These are phyloP conservation scores for Hippocampus guttulatus DNA, from an alignment of 2,113 vertebrate species.

Conservation along the genomic window DNA sequence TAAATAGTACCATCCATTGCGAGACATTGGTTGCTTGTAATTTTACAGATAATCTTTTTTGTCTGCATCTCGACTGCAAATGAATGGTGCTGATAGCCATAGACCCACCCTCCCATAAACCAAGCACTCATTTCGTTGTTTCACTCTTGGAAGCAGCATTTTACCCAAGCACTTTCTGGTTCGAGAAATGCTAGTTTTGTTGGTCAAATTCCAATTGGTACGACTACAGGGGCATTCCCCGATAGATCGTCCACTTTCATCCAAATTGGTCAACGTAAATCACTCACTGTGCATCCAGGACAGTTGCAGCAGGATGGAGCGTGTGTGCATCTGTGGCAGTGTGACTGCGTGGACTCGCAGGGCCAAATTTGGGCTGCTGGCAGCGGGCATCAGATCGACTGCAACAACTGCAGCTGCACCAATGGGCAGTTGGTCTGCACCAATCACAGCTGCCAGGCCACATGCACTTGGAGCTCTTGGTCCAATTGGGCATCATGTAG, in stretches of 20 bases:
- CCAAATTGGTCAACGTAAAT: not conserved
- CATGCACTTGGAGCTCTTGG: constrained; percentile 83
- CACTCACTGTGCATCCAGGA: constrained; percentile 48
- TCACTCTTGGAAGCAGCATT: too few species aligned
- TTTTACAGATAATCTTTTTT: not conserved
- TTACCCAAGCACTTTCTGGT: too few species aligned
- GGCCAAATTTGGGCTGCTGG: constrained; percentile 80
- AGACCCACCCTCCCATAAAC: too few species aligned
- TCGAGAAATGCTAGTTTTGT: too few species aligned
- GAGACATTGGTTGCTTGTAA: too few species aligned
- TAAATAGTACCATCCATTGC: not conserved
- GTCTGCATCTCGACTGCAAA: too few species aligned
- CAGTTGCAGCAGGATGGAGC: constrained; percentile 76
- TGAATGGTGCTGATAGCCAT: too few species aligned
- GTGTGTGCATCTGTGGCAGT: constrained; percentile 78
- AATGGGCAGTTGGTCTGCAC: constrained; percentile 76
- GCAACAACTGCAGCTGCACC: constrained; percentile 81
- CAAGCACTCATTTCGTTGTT: too few species aligned
- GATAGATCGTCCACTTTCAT: not conserved
- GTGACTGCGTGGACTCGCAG: constrained; percentile 76
- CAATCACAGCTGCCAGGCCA: constrained; percentile 61
- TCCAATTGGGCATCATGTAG: constrained; percentile 84
- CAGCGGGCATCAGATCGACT: constrained; percentile 73
- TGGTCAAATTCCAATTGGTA: too few species aligned
- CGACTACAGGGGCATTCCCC: too few species aligned